Conservation (phyloP, 2,113 vertebrate species). For the Caranx ignobilis region DNA sequence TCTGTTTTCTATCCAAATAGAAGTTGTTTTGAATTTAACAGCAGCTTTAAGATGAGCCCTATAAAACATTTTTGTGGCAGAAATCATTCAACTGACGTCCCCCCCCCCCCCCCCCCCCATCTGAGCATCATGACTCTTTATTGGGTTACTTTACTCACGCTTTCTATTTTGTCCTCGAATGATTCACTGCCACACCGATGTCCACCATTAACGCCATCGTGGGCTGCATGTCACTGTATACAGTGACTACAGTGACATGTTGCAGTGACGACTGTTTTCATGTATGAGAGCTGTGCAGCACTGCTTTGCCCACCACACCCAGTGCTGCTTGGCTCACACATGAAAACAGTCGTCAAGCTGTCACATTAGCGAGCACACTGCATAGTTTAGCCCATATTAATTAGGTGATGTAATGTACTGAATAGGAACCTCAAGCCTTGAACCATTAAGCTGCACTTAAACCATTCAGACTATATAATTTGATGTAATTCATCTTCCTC, state of each 20-base stretch:
- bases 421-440: conserved; percentile 41
- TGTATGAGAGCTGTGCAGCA: conserved; percentile 4
- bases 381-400: conserved; percentile 53
- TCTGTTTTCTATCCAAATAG: conserved; percentile 71
- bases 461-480: conserved; percentile 47
- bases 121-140: conserved; percentile 24
- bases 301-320: conserved; percentile 54
- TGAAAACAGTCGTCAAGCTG: conserved; percentile 63
- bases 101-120: conserved; percentile 16
- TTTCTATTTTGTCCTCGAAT: conserved; percentile 42
- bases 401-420: conserved; percentile 74
- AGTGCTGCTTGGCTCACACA: conserved; percentile 30
- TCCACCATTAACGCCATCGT: conserved; percentile 15
- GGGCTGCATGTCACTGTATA: conserved; percentile 21
- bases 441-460: conserved; percentile 55
- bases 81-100: conserved; percentile 43
- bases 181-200: background rate
- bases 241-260: conserved; percentile 7
- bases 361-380: conserved; percentile 47
- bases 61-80: conserved; percentile 28
- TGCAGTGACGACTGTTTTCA: conserved; percentile 31
- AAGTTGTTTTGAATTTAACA: conserved; percentile 59
- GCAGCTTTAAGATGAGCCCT: conserved; percentile 50
- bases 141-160: conserved; percentile 17
- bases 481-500: conserved; percentile 44